A percentile compares a stretch with the other conserved stretches of the same genome.
Conservation (phyloP, 1,140 invertebrate genomes). For the Halyomorpha halys region DNA sequence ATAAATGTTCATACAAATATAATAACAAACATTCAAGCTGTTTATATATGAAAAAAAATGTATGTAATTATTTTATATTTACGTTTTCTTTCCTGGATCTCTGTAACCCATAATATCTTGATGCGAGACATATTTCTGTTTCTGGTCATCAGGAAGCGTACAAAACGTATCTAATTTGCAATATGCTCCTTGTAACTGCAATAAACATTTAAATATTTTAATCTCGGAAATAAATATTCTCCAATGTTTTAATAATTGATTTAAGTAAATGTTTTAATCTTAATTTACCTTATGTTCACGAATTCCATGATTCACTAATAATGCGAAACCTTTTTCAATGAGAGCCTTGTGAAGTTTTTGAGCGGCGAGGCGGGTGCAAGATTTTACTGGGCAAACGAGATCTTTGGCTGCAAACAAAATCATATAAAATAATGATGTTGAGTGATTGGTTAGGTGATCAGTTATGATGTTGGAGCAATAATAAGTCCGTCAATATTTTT, state of each 20-base stretch:
- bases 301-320: constrained; percentile 11
- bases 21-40: no score
- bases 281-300: background rate
- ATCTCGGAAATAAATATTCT: background rate
- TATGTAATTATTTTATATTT: background rate
- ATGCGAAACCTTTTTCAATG: background rate
- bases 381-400: constrained; percentile 9
- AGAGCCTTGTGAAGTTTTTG: constrained; percentile 10
- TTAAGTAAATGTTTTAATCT: background rate
- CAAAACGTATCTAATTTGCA: constrained; percentile 15
- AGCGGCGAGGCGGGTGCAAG: constrained; percentile 13
- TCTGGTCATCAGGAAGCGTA: constrained; percentile 5
- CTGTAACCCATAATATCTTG: constrained; percentile 9
- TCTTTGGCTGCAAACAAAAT: constrained; percentile 7
- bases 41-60: no score
- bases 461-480: no score
- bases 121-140: background rate
- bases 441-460: no score
- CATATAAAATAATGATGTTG: no score
- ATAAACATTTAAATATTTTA: background rate
- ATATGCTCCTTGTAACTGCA: constrained; percentile 13
- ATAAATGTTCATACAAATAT: no score
- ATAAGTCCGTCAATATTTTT: no score
- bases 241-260: background rate
- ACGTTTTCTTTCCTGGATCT: constrained; percentile 3